Percentiles rank a stretch among this genome's conserved stretches.
These are phyloP conservation scores for Schizothorax lantsangensis DNA, from an alignment of 2,797 vertebrate genomes.

Conservation along the genomic window DNA sequence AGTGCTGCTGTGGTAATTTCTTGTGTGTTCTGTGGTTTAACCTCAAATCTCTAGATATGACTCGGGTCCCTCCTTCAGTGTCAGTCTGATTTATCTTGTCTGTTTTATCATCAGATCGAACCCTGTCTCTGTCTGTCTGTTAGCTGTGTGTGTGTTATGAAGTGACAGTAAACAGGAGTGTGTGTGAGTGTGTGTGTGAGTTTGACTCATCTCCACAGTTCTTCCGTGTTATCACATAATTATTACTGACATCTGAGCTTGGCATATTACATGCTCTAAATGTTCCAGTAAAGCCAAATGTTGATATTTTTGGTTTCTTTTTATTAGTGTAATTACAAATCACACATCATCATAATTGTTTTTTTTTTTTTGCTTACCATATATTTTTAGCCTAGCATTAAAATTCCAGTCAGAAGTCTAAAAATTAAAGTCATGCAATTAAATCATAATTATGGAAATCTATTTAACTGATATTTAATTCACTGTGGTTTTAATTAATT, in stretches of 20 bases:
- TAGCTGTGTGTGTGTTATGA: not conserved
- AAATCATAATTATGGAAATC: not conserved
- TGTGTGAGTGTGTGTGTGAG: not conserved
- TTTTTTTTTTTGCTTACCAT: not conserved
- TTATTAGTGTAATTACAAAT: not conserved
- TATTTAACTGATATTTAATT: not conserved
- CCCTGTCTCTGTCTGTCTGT: not conserved
- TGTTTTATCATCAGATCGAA: not conserved
- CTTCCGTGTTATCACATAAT: not conserved
- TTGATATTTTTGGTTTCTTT: not conserved
- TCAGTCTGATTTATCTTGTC: not conserved
- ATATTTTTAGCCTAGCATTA: not conserved
- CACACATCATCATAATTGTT: no score
- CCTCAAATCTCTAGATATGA: not conserved
- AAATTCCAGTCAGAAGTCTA: not conserved
- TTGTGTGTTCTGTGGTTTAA: not conserved
- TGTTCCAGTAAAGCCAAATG: not conserved
- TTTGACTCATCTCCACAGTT: not conserved
- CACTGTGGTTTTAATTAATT: not conserved
- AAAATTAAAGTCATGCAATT: not conserved
- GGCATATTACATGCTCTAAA: not conserved
- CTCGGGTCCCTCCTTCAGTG: not conserved
- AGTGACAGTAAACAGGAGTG: slow-evolving; percentile 12
- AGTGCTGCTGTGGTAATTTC: not conserved
- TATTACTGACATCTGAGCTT: not conserved